Conservation (phyloP, 2,797 vertebrate species). For the Lateolabrax maculatus region DNA sequence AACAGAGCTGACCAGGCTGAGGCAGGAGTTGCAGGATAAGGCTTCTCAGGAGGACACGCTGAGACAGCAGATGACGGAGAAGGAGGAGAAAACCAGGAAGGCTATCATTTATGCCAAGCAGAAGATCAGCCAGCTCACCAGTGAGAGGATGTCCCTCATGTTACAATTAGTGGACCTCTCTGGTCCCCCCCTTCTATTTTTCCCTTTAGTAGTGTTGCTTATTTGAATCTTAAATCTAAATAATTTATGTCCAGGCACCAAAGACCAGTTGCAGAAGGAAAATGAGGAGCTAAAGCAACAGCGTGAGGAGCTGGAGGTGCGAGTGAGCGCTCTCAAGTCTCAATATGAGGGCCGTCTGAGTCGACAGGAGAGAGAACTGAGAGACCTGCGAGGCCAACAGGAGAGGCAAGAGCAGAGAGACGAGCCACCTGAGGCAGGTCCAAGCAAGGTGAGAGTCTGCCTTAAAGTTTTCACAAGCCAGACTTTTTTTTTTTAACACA, state of each 20-base stretch:
- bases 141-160: conserved; percentile 72
- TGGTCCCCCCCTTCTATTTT: not conserved
- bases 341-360: conserved; percentile 96
- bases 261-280: conserved; percentile 92
- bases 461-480: not conserved
- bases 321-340: conserved; percentile 94
- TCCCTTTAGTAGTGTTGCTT: not conserved
- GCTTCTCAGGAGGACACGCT: conserved; percentile 90
- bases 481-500: not conserved
- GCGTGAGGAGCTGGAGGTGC: conserved; percentile 95
- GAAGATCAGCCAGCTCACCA: conserved; percentile 91
- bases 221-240: not conserved
- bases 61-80: conserved; percentile 93
- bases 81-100: conserved; percentile 97
- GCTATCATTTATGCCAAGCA: conserved; percentile 92
- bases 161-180: not conserved
- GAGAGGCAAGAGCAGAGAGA: conserved; percentile 96
- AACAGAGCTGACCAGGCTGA: conserved; percentile 88
- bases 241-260: conserved; percentile 81
- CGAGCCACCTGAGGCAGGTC: conserved; percentile 89
- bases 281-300: conserved; percentile 96
- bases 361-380: conserved; percentile 93
- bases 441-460: conserved; percentile 87
- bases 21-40: conserved; percentile 94
- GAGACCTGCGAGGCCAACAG: conserved; percentile 92